Conservation (phyloP, 2,888 invertebrate genomes). For the Papilio demoleus region DNA sequence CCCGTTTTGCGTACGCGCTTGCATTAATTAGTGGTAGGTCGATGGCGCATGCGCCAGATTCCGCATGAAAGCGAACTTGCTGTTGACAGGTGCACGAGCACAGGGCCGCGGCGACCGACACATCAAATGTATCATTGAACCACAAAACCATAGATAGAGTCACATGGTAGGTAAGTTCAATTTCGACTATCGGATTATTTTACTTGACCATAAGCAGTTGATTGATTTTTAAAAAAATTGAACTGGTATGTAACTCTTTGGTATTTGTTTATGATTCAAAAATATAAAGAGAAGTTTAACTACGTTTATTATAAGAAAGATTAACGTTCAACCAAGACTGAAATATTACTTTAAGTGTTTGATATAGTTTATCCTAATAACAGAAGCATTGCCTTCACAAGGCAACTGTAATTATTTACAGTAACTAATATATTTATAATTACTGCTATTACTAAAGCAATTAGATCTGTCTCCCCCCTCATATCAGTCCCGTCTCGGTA, state of each 20-base stretch:
- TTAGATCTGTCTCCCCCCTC: background rate
- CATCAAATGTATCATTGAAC: background rate
- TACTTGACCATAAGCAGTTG: too few species aligned
- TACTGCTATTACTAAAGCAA: conserved; percentile 3
- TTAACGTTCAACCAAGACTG: background rate
- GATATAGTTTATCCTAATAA: background rate
- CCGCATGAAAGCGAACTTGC: conserved; percentile 12
- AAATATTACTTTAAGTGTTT: background rate
- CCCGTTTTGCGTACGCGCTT: conserved; percentile 12
- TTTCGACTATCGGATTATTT: too few species aligned
- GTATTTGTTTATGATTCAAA: too few species aligned
- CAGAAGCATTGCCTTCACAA: conserved; percentile 1
- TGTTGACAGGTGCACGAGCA: conserved; percentile 1
- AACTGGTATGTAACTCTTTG: too few species aligned
- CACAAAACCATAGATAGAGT: background rate
- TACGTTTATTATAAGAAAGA: too few species aligned
- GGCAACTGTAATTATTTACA: conserved; percentile 3
- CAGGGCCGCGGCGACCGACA: background rate
- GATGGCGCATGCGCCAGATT: conserved; percentile 14
- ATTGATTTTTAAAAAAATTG: too few species aligned
- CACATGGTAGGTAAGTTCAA: too few species aligned
- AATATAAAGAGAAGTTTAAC: too few species aligned
- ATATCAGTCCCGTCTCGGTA: background rate
- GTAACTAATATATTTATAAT: conserved; percentile 11
- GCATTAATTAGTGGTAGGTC: conserved; percentile 25